Conservation (phyloP, 2,888 invertebrate genomes). For the Erebia palarica region DNA sequence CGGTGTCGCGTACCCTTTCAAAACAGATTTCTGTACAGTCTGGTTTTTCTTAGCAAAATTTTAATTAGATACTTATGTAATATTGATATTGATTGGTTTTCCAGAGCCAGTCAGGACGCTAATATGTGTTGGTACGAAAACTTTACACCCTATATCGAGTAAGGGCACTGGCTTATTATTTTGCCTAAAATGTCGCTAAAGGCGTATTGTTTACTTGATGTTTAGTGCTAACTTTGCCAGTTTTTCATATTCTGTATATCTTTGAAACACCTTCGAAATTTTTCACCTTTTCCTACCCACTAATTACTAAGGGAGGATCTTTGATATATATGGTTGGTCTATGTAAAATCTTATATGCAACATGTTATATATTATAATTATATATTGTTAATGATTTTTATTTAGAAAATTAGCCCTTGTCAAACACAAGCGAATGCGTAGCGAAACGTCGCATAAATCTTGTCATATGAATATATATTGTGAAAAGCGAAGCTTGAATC, state of each 20-base stretch:
- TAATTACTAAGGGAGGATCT: neutral
- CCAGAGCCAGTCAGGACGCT: constrained; percentile 80
- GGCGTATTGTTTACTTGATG: constrained; percentile 1
- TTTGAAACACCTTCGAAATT: neutral
- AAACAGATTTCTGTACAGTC: neutral
- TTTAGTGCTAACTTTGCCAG: neutral
- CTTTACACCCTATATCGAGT: constrained; percentile 26
- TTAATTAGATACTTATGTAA: constrained; percentile 4
- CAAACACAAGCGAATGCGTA: no score
- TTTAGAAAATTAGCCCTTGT: neutral
- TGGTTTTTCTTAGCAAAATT: neutral
- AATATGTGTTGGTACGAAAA: constrained; percentile 74
- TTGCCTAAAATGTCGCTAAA: constrained; percentile 4
- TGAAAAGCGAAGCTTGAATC: no score
- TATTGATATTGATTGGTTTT: constrained; percentile 53
- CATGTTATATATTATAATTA: neutral
- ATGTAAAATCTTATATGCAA: neutral
- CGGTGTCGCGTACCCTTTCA: neutral
- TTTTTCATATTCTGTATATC: neutral
- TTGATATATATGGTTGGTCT: constrained; percentile 4
- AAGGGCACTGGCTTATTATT: constrained; percentile 21
- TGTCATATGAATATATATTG: no score
- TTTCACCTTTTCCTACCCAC: neutral
- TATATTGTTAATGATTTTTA: neutral
- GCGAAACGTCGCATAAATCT: no score